Evolutionary conservation across 2,797 vertebrate genomes (phyloP), one percentile per base, ranked within the genome.

Genomic region (Stomatorhinus walkeri): DNA sequence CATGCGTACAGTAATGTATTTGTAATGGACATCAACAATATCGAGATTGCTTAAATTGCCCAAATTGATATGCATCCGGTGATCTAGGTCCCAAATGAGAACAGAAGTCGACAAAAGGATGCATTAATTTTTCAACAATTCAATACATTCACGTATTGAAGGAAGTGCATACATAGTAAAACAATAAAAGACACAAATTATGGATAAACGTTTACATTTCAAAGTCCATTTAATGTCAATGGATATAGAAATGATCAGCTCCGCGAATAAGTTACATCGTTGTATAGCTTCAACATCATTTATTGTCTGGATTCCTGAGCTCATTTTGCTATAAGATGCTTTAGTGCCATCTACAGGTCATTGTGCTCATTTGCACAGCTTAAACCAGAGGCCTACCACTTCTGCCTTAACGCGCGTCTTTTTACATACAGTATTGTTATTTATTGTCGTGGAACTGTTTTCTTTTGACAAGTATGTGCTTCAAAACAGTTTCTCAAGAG

Each of bases 251-350:
- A 79, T 46, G 16, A 46, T 79, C 5, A 79, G 40, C 36, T 46
- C 76, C 9, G 16, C 12, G 43, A 79, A 79, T 14, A 79, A 79
- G 72, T 79, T 43, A 40, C 72, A 40, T 43, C 19, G 36, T n/a
- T 79, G 36, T 79, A 46, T 28, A 81, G 40, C 76, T 81, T 81
- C 7, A 81, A 19, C 76, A 43, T 81, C 32, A 76, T 76, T 76
- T 79, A 79, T 40, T 79, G 72, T 81, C 36, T n/a, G 36, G 36
- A 46, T 46, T 81, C 76, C 19, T 46, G 76, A 81, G 76, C 76
- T 22, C 76, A 81, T 81, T 81, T 81, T 81, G 76, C 76, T 81
- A 40, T 79, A 81, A 81, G 16, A 81, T 46, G 40, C 76, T 81
- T 81, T 46, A n/a, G 40, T 22, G 76, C 76, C 76, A 81, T 81